Evolutionary conservation across 2,797 vertebrate species (phyloP).

Genomic region (Rhabdophis nuchalis): DNA sequence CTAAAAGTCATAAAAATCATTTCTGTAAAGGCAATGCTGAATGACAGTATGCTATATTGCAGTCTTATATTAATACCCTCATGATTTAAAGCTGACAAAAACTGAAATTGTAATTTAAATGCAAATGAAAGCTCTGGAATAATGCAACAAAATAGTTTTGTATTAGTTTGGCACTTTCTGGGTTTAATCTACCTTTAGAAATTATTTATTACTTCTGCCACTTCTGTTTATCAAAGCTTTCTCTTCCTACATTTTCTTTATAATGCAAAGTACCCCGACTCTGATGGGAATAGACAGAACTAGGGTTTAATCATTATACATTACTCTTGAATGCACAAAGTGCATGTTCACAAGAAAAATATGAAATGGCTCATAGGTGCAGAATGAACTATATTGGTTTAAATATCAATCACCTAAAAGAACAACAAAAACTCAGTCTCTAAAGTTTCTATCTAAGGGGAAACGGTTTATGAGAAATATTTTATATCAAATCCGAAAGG

Average conservation of each 20-base stretch:
- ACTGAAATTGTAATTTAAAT: slow-evolving; percentile 40
- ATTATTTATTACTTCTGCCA: neutral
- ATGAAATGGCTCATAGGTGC: neutral
- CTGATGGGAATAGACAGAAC: neutral
- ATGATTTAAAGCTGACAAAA: neutral
- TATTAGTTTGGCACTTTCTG: neutral
- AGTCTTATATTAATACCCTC: slow-evolving; percentile 2
- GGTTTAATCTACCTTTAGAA: neutral
- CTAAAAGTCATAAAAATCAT: neutral
- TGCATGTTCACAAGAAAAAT: neutral
- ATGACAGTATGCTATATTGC: neutral
- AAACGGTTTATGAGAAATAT: neutral
- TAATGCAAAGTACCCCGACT: neutral
- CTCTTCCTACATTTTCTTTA: neutral
- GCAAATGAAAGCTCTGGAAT: slow-evolving; percentile 34
- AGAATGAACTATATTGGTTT: neutral
- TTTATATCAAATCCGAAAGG: neutral
- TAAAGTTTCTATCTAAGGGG: neutral
- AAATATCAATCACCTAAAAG: neutral
- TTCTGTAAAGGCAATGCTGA: neutral
- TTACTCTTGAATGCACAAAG: neutral
- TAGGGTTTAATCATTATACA: neutral
- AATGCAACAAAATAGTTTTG: fast-evolving
- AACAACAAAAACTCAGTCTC: neutral
- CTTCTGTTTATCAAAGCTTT: neutral